A percentile compares a stretch with the other conserved stretches of the same genome.
These are phyloP conservation scores for Chesias legatella DNA, from an alignment of 2,888 invertebrate genomes.

Conservation along the genomic window DNA sequence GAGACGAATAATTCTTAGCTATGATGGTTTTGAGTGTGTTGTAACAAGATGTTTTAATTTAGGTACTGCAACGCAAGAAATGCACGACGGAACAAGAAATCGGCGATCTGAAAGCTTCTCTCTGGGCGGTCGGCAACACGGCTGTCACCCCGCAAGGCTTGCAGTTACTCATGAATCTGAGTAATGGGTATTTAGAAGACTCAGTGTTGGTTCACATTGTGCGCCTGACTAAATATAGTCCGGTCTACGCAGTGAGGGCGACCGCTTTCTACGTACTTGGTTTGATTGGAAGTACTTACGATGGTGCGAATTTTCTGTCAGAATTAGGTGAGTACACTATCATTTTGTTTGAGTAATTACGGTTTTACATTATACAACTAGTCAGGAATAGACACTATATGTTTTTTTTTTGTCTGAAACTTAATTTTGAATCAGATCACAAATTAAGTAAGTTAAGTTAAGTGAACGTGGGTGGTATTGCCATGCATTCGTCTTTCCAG, in stretches of 20 bases:
- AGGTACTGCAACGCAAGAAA: conserved; percentile 72
- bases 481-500: conserved; percentile 42
- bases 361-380: too few species aligned
- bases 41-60: not conserved
- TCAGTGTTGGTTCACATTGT: conserved; percentile 73
- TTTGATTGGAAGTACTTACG: conserved; percentile 89
- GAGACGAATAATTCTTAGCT: too few species aligned
- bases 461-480: conserved; percentile 5
- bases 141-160: conserved; percentile 89
- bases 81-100: conserved; percentile 85
- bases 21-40: too few species aligned
- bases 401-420: too few species aligned
- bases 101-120: conserved; percentile 89
- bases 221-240: conserved; percentile 87
- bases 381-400: too few species aligned
- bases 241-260: conserved; percentile 93
- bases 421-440: too few species aligned
- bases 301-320: conserved; percentile 89
- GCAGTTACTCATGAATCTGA: conserved; percentile 83
- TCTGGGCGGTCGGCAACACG: conserved; percentile 94
- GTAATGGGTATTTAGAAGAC: conserved; percentile 58
- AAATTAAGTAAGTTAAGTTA: too few species aligned
- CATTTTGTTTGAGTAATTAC: not conserved
- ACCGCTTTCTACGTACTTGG: conserved; percentile 94
- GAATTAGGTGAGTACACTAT: conserved; percentile 79